A percentile compares a stretch with the other conserved stretches of the same genome.
Conservation (phyloP, 2,113 vertebrate species). For the Mystacornis crossleyi region DNA sequence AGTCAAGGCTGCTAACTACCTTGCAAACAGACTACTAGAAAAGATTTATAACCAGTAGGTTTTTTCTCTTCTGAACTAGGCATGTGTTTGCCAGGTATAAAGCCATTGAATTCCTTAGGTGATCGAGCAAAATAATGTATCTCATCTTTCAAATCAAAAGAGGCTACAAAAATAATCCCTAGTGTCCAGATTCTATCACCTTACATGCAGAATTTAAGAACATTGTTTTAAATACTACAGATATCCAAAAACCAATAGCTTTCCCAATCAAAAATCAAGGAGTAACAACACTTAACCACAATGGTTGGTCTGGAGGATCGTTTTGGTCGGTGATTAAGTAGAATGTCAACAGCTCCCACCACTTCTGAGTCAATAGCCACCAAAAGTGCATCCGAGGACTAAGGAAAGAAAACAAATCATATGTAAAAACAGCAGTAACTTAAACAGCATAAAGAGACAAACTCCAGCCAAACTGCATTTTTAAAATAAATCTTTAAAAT, state of each 20-base stretch:
- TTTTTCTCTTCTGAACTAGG: neutral
- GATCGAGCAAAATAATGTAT: neutral
- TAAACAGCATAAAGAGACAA: neutral
- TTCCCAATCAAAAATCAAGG: neutral
- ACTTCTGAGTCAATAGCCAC: conserved; percentile 98
- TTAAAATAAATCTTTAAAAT: rapidly evolving
- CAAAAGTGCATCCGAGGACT: conserved; percentile 95
- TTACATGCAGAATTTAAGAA: neutral
- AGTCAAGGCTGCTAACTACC: neutral
- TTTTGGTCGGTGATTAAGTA: conserved; percentile 94
- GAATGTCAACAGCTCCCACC: conserved; percentile 97
- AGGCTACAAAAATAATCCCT: neutral
- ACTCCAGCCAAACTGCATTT: neutral
- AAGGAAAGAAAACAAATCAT: conserved; percentile 56
- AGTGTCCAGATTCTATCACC: neutral
- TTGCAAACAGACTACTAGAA: neutral
- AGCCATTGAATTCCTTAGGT: neutral
- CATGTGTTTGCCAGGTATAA: neutral
- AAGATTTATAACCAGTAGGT: neutral
- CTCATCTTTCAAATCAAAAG: neutral
- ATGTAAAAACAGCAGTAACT: neutral
- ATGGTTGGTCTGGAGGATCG: conserved; percentile 93
- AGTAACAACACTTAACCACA: conserved; percentile 83
- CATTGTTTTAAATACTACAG: neutral
- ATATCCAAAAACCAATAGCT: neutral